A percentile compares a stretch with the other conserved stretches of the same genome.
These are phyloP conservation scores for Crocidura indochinensis DNA, from an alignment of 2,797 vertebrate species.

Conservation along the genomic window DNA sequence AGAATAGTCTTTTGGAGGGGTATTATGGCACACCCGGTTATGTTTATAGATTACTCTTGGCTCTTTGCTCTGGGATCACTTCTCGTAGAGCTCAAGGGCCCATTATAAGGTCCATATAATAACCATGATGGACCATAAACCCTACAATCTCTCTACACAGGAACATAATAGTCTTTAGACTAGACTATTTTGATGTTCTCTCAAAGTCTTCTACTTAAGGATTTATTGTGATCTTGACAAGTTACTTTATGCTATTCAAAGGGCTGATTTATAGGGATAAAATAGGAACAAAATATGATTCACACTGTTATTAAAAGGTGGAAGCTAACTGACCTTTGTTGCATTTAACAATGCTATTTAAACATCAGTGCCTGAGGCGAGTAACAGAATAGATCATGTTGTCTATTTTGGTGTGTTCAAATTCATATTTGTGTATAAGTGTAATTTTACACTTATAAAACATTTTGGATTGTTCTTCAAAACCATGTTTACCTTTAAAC, in stretches of 20 bases:
- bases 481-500: too few species aligned
- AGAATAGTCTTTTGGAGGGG: too few species aligned
- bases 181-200: background rate
- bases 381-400: background rate
- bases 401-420: slow-evolving; percentile 44
- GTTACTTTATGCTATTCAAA: background rate
- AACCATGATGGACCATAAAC: too few species aligned
- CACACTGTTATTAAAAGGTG: background rate
- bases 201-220: background rate
- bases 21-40: too few species aligned
- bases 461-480: background rate
- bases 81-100: too few species aligned
- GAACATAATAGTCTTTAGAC: background rate
- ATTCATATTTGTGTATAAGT: slow-evolving; percentile 4
- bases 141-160: background rate
- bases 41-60: too few species aligned
- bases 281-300: background rate
- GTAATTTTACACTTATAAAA: slow-evolving; percentile 2
- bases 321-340: background rate
- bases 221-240: background rate
- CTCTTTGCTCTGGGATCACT: too few species aligned
- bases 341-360: slow-evolving; percentile 12
- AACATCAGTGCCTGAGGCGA: background rate
- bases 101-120: too few species aligned
- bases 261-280: background rate